Evolutionary conservation across 2,888 invertebrate species (phyloP).

Genomic region (Xestia sexstrigata): DNA sequence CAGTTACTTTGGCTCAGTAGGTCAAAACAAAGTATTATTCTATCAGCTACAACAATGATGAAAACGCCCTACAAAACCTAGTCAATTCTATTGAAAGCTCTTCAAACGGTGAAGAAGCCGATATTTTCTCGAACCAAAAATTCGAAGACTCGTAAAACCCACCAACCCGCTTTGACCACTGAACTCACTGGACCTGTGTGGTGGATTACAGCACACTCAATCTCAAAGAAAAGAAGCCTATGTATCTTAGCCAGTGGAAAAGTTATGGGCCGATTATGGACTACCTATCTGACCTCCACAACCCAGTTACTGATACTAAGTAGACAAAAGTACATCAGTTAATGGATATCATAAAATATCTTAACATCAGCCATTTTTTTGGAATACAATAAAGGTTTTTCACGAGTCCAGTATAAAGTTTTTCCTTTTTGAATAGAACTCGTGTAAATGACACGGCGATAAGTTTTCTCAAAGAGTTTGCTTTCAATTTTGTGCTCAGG

Average conservation of each 20-base stretch:
- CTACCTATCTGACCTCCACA: neutral
- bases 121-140: too few relatives aligned
- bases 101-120: too few relatives aligned
- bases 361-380: neutral
- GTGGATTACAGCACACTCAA: neutral
- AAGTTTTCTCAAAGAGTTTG: conserved; percentile 27
- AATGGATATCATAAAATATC: neutral
- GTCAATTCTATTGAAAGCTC: too few relatives aligned
- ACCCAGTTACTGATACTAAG: neutral
- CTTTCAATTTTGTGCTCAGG: conserved; percentile 3
- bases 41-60: neutral
- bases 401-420: conserved; percentile 8
- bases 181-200: too few relatives aligned
- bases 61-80: neutral
- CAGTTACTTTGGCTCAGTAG: neutral
- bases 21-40: neutral
- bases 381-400: neutral
- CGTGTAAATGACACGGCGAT: conserved; percentile 11
- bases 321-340: neutral
- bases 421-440: neutral
- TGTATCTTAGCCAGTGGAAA: neutral
- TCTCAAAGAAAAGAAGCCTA: too few relatives aligned
- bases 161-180: too few relatives aligned
- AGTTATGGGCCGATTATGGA: neutral
- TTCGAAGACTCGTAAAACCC: too few relatives aligned